Percentiles rank a stretch among this genome's conserved stretches.
Conservation (phyloP, 2,797 vertebrate genomes). For the Pangasius sanitwongsei region DNA sequence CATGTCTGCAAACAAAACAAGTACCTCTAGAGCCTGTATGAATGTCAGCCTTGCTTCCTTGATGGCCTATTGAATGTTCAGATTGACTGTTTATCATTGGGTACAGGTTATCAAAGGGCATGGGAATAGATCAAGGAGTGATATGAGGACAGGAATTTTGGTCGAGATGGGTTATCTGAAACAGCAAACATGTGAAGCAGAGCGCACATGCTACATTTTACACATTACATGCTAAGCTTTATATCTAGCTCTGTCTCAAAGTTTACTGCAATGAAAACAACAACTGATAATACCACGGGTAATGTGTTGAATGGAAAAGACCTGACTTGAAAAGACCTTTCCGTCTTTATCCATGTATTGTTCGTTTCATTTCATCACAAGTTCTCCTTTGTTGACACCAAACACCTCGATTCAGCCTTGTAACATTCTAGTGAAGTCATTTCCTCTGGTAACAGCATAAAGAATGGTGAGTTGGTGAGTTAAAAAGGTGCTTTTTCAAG, state of each 20-base stretch:
- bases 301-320: not conserved
- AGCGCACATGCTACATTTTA: not conserved
- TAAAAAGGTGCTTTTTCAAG: slow-evolving; percentile 17
- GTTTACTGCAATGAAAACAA: not conserved
- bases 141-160: slow-evolving; percentile 32
- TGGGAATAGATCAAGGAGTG: slow-evolving; percentile 47
- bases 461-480: not conserved
- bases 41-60: slow-evolving; percentile 47
- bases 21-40: slow-evolving; percentile 29
- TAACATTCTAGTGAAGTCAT: slow-evolving; percentile 18
- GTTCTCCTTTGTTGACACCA: slow-evolving; percentile 26
- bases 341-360: not conserved
- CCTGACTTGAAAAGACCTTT: not conserved
- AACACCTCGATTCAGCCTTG: slow-evolving; percentile 25
- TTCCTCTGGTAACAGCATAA: slow-evolving; percentile 32
- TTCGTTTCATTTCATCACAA: slow-evolving; percentile 28
- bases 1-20: slow-evolving; percentile 56
- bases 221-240: not conserved
- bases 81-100: slow-evolving; percentile 47
- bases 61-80: slow-evolving; percentile 39
- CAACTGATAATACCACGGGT: not conserved
- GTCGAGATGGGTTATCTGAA: not conserved
- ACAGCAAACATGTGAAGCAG: not conserved
- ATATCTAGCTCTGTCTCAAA: not conserved
- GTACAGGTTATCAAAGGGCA: slow-evolving; percentile 48